These are phyloP conservation scores for Eriosoma lanigerum DNA, from an alignment of 1,140 invertebrate genomes.

Conservation along the genomic window DNA sequence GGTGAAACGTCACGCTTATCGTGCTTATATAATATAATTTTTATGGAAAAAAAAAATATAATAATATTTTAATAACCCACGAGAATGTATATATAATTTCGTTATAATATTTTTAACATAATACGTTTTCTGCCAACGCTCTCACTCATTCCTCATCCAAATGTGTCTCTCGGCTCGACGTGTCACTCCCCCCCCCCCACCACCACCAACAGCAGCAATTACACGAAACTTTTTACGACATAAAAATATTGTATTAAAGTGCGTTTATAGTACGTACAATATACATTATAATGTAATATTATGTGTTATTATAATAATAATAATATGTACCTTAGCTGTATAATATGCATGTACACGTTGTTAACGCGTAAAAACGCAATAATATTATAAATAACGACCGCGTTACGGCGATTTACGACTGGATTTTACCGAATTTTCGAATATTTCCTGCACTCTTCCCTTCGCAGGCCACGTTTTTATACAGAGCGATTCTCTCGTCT, in stretches of 20 bases:
- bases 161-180: background rate
- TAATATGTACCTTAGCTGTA: too few species aligned
- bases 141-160: background rate
- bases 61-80: background rate
- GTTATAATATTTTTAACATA: background rate
- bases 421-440: background rate
- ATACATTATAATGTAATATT: too few species aligned
- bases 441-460: background rate
- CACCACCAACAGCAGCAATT: too few species aligned
- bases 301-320: too few species aligned
- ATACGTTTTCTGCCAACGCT: background rate
- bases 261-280: too few species aligned
- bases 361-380: too few species aligned
- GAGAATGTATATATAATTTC: conserved; percentile 9
- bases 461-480: background rate
- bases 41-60: background rate
- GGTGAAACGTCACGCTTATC: background rate
- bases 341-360: too few species aligned
- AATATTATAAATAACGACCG: background rate
- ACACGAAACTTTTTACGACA: background rate
- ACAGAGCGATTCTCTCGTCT: background rate
- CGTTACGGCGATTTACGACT: background rate
- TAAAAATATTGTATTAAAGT: background rate
- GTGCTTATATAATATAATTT: conserved; percentile 7
- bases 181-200: too few species aligned